Percentiles rank a stretch among this genome's conserved stretches.
Evolutionary conservation across 64 coral and sea anemone genomes (phyloP).

Genomic region (Montipora efflorescens): DNA sequence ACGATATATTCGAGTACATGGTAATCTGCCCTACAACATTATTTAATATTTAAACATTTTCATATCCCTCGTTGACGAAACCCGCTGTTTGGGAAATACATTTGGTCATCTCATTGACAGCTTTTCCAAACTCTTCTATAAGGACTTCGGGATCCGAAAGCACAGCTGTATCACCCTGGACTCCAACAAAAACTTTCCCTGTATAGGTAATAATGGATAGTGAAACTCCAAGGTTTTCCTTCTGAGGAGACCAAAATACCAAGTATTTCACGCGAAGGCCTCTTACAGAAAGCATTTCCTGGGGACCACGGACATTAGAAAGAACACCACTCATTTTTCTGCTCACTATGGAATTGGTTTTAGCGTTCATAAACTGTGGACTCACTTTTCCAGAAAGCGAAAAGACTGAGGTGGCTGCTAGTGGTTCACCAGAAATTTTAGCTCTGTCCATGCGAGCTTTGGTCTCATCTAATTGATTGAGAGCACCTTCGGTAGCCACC

Average conservation of each 20-base stretch:
- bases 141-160: conserved; percentile 77
- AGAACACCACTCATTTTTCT: conserved; percentile 81
- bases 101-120: conserved; percentile 67
- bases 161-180: conserved; percentile 63
- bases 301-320: conserved; percentile 95
- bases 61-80: background rate
- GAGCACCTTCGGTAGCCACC: conserved; percentile 37
- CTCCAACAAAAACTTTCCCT: conserved; percentile 78
- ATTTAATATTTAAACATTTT: too few species aligned
- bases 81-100: conserved; percentile 9
- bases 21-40: too few species aligned
- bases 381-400: conserved; percentile 54
- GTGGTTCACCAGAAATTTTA: conserved; percentile 86
- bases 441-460: conserved; percentile 81
- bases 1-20: too few species aligned
- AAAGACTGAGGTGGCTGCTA: conserved; percentile 56
- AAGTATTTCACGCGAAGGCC: conserved; percentile 54
- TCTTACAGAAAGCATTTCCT: conserved; percentile 37
- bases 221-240: conserved; percentile 71
- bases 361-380: conserved; percentile 60
- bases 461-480: conserved; percentile 68
- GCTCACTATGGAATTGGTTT: conserved; percentile 12
- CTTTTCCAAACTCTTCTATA: conserved; percentile 71
- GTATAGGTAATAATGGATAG: conserved; percentile 82
- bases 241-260: conserved; percentile 89